phyloP scores from a whole-genome alignment of 2,797 vertebrate species.

The Diceros bicornis region DNA sequence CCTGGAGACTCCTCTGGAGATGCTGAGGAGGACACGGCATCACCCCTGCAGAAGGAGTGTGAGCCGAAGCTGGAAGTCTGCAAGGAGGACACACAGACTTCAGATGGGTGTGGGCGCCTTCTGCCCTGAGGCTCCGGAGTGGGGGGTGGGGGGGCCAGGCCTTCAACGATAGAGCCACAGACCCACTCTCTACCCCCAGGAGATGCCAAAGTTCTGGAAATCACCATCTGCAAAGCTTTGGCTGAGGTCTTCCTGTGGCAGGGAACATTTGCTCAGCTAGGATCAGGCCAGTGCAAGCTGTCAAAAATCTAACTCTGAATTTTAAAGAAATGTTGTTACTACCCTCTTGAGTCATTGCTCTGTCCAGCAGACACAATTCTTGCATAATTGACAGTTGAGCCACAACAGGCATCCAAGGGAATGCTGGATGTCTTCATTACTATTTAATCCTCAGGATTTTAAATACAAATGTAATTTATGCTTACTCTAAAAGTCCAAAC shows the following conservation, averaged over 20 bases:
- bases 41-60: neutral
- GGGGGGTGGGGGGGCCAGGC: neutral
- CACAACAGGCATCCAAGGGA: neutral
- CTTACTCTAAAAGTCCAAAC: constrained; percentile 22
- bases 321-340: constrained; percentile 39
- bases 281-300: neutral
- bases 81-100: neutral
- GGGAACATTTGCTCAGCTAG: neutral
- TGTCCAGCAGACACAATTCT: neutral
- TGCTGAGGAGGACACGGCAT: accelerated
- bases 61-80: neutral
- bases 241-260: neutral
- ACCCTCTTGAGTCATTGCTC: neutral
- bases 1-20: neutral
- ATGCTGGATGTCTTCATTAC: neutral
- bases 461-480: constrained; percentile 37
- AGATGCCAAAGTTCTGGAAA: neutral
- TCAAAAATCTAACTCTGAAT: neutral
- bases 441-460: constrained; percentile 55
- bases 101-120: accelerated
- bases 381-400: neutral
- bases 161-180: neutral
- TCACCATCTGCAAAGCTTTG: neutral
- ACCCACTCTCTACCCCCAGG: neutral
- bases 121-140: neutral